Base-by-base conservation (phyloP, 1,140 invertebrate genomes). In the Paracyclopina nana region DNA sequence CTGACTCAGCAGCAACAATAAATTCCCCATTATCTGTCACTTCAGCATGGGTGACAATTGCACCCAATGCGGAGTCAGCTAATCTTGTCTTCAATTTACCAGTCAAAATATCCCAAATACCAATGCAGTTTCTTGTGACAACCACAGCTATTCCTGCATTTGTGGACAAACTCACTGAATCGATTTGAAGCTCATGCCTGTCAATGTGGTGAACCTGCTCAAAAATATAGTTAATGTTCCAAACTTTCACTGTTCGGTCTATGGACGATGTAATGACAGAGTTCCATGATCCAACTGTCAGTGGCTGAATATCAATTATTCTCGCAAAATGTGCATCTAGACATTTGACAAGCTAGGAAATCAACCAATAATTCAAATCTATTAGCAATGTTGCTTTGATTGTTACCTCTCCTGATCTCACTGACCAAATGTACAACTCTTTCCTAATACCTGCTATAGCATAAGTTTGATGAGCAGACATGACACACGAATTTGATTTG, bases 221-320 rank as follows among this genome's bases (percentile, higher is more conserved):
- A 60, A 92, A 90, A 58, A 97, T 95, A 61, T 97, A 96, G 61
- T 96, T 91, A 53, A 97, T 91, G 64, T 96, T 97, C 92, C 92
- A 98, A 0, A 97, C 88, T 71, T 98, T 95, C 0, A 97, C 90
- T 1, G 87, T 90, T 54, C 90, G 74, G 65, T 98, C 92, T 45
- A 98, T 92, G 0, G 90, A 96, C 0, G 91, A 94, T 0, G 91
- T 92, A 26, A 96, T 82, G 25, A 91, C 68, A n/a, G 66, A 85
- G 64, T 96, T 96, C 79, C 88, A 90, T 53, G 80, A 77, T 1
- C 81, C 82, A 38, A 85, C 74, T 12, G 80, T 86, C 6, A 90
- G 62, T 0, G 84, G 75, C 55, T 82, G 78, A 44, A 96, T 66
- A 58, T 88, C 82, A 42, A 96, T 87, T 8, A 98, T 96, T 52